Evolutionary conservation across 2,888 invertebrate species (phyloP), one percentile per base, ranked within the genome.

Genomic region (Masnerella sp.): DNA sequence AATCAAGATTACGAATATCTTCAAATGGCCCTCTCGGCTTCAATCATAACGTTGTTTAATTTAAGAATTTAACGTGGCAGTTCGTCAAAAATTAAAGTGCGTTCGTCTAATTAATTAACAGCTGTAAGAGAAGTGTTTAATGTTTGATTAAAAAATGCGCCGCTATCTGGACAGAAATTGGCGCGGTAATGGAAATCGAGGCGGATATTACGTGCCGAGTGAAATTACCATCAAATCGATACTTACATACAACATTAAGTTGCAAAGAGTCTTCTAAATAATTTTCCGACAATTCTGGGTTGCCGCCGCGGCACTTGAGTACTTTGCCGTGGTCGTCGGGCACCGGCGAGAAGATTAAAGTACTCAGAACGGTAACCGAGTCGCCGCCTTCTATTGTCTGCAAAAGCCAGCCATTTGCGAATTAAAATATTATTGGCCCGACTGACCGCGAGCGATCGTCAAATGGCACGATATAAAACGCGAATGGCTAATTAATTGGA

Each of bases 221-320:
- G 40, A 36, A 74, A 49, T 59, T 56, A 52, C 15, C 32, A 36
- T 54, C 5, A 34, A 68, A 61, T 64, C 18, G 40, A 62, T 88
- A 94, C 96, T 96, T 89, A 96, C 96, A 96, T 82, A 96, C 94
- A 80, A 96, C 94, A 88, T 96, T 95, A 78, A 96, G 89, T 83
- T 92, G 91, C 87, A 95, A 93, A 22, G 92, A 91, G 88, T 96
- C 96, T 82, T 96, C 96, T 64, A 95, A 90, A 78, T 91, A 92
- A 62, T 93, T 92, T 47, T 92, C 93, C 8, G 92, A 91, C 73
- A 96, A 90, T 74, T 92, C 91, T 58, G 93, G 94, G 90, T 96
- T 96, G 84, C 95, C 94, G 3, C 95, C 95, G 81, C 94, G 93
- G 86, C 96, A 96, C 86, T 94, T 95, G 76, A 96, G 90, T 84